These are phyloP conservation scores for Carollia perspicillata DNA, from an alignment of 2,113 vertebrate species.

Conservation along the genomic window DNA sequence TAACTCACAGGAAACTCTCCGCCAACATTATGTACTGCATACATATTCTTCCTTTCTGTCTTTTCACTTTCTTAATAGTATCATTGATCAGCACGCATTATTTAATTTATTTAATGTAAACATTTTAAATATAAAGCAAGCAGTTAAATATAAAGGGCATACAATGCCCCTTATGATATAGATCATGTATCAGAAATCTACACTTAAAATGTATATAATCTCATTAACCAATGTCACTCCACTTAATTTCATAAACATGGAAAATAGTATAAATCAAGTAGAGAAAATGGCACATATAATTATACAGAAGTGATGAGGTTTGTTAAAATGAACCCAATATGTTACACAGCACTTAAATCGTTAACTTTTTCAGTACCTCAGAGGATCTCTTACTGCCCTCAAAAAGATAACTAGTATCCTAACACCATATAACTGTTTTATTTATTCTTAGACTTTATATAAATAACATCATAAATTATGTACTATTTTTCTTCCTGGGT, in stretches of 20 bases:
- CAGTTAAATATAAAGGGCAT: neutral
- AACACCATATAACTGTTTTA: neutral
- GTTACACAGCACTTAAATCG: neutral
- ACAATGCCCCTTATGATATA: too few species aligned
- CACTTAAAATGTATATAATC: too few species aligned
- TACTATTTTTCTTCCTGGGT: neutral
- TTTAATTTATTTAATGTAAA: neutral
- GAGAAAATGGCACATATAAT: neutral
- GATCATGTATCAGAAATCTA: too few species aligned
- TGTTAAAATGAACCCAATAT: neutral
- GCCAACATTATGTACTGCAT: neutral
- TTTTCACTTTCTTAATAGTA: neutral
- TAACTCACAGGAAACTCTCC: neutral
- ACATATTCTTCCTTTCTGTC: neutral
- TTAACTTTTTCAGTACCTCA: neutral
- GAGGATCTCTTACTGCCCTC: neutral
- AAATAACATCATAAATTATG: neutral
- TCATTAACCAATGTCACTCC: neutral
- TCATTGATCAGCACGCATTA: neutral
- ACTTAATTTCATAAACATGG: neutral
- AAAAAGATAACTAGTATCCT: neutral
- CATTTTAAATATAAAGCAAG: neutral
- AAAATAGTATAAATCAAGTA: neutral
- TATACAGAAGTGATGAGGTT: neutral
- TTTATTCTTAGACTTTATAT: neutral